These are phyloP conservation scores for Drosophila kurseongensis DNA, from an alignment of 1,140 invertebrate genomes.

Conservation along the genomic window DNA sequence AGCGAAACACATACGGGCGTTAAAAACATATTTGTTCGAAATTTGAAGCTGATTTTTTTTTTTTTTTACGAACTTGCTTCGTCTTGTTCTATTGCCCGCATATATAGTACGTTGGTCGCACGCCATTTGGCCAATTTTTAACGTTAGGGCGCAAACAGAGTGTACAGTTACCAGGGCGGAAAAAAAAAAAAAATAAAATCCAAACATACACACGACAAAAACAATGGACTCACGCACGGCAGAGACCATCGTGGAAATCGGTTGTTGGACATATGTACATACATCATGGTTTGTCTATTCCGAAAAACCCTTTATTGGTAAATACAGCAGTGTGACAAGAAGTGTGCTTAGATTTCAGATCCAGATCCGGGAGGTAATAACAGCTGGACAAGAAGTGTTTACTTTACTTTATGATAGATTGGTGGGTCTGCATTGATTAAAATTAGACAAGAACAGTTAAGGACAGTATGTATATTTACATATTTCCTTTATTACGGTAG, in stretches of 20 bases:
- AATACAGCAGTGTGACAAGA: not conserved
- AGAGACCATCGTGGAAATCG: conserved; percentile 18
- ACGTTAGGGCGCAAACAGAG: conserved; percentile 52
- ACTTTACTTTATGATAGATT: too few species aligned
- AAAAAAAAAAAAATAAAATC: too few species aligned
- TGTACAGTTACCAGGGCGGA: conserved; percentile 57
- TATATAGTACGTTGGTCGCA: conserved; percentile 20
- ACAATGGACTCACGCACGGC: conserved; percentile 12
- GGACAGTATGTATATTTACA: too few species aligned
- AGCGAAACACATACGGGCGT: conserved; percentile 35
- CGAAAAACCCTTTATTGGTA: not conserved
- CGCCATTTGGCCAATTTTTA: conserved; percentile 64
- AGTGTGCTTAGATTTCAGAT: too few species aligned
- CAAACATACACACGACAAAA: conserved; percentile 4
- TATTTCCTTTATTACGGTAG: too few species aligned
- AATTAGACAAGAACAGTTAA: too few species aligned
- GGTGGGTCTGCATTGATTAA: too few species aligned
- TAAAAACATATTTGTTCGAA: conserved; percentile 59
- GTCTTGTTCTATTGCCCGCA: conserved; percentile 2
- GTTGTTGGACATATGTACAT: not conserved
- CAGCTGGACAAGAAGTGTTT: too few species aligned
- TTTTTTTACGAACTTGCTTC: conserved; percentile 10
- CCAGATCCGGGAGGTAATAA: too few species aligned
- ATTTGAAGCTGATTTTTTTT: conserved; percentile 56
- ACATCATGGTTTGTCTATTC: not conserved